Evolutionary conservation across 2,888 invertebrate genomes (phyloP).

Genomic region (Metallyticus violacea): DNA sequence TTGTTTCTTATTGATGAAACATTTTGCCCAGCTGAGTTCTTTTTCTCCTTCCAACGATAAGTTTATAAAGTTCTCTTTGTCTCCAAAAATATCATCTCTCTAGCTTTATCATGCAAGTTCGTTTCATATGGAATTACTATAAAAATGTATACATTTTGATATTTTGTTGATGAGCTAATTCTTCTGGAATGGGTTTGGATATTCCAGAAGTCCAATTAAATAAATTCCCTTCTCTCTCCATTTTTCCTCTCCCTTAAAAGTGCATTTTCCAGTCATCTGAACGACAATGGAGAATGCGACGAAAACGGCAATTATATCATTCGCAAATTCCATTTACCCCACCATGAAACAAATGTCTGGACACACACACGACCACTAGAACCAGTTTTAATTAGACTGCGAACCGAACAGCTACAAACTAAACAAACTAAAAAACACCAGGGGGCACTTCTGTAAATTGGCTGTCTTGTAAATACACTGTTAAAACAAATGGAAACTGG

Average conservation of each 20-base stretch:
- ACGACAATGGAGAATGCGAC: not conserved
- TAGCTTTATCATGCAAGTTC: no score
- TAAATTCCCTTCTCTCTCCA: not conserved
- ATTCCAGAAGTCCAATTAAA: not conserved
- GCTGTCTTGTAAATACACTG: not conserved
- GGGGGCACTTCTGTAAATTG: not conserved
- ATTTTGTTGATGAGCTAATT: not conserved
- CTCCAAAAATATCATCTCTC: no score
- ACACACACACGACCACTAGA: no score
- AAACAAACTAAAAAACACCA: not conserved
- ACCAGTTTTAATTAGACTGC: not conserved
- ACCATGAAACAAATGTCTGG: not conserved
- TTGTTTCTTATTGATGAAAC: no score
- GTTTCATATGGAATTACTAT: no score
- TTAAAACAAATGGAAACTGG: not conserved
- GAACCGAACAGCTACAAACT: not conserved
- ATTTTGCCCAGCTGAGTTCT: no score
- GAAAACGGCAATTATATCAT: not conserved
- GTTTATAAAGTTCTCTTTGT: no score
- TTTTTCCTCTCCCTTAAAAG: not conserved
- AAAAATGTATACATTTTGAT: not conserved
- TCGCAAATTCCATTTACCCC: not conserved
- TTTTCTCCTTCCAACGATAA: no score
- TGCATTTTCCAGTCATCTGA: not conserved
- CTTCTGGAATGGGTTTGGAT: not conserved